Conservation (phyloP, 53 echinoderm and acorn worm species). For the Luidia sarsii region DNA sequence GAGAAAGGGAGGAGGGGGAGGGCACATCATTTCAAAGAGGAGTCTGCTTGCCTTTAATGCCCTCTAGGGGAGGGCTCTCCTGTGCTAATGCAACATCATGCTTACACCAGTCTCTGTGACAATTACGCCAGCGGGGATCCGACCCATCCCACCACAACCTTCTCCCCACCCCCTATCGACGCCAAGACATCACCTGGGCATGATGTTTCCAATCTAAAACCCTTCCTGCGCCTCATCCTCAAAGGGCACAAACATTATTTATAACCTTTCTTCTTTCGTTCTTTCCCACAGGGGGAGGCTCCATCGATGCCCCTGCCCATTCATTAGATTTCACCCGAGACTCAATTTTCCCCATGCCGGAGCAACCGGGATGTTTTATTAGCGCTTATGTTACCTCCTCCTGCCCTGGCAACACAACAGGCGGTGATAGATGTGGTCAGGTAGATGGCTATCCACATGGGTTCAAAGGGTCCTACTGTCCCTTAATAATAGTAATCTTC, state of each 20-base stretch:
- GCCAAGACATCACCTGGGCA: too few species aligned
- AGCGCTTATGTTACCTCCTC: conserved; percentile 36
- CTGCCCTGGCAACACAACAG: conserved; percentile 12
- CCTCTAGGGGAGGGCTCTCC: too few species aligned
- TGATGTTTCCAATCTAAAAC: too few species aligned
- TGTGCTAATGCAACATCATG: conserved; percentile 19
- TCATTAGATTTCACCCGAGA: conserved; percentile 32
- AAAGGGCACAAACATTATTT: too few species aligned
- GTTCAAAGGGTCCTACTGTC: not conserved
- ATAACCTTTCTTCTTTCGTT: too few species aligned
- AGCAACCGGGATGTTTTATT: conserved; percentile 37
- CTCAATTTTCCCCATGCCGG: conserved; percentile 16
- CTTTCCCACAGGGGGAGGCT: too few species aligned
- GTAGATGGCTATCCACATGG: not conserved
- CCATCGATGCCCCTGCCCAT: conserved; percentile 1
- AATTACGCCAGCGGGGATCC: conserved; percentile 13
- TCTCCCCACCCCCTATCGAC: conserved; percentile 1
- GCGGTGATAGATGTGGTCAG: conserved; percentile 15
- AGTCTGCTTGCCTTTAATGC: too few species aligned
- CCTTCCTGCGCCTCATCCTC: too few species aligned
- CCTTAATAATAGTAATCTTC: too few species aligned
- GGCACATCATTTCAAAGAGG: too few species aligned
- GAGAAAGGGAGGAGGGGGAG: too few species aligned
- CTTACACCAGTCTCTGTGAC: conserved; percentile 2
- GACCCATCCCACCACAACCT: too few species aligned